Evolutionary conservation across 2,113 vertebrate genomes (phyloP), one percentile per base, ranked within the genome.

Genomic region (Cottus gobio): DNA sequence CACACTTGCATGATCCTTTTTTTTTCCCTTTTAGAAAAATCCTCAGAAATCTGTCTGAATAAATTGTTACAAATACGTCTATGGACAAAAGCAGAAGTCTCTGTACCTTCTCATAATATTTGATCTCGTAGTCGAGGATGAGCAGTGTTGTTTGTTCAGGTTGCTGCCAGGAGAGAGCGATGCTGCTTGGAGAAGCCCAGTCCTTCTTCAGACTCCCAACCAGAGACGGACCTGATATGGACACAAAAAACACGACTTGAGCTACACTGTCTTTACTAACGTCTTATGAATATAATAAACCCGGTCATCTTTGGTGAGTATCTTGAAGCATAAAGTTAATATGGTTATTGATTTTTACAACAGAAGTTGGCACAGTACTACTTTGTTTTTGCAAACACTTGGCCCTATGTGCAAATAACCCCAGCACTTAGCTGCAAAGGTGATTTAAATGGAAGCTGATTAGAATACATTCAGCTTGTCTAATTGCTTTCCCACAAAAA

Each of bases 151-250:
- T 93, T 91, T 96, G 95, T 90, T 96, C 96, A 16, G 97, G 97
- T 83, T 97, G 96, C 93, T 96, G 97, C 97, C 97, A 99, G 76
- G 97, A 99, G 80, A 99, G 96, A 82, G 97, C 97, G 87, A 99
- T 98, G 94, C 96, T 98, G 95, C 96, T 97, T 86, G 96, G 97
- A 89, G 97, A 98, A 85, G 97, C 97, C 97, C 97, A 99, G 95
- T 99, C 97, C 91, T 99, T 98, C 92, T 97, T 97, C 89, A 98
- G 92, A 91, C 94, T 89, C 70, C 96, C 96, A 85, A 97, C 96
- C 90, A 97, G 93, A 85, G 96, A 96, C 31, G 96, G 97, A 93
- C 96, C 97, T 99, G 94, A 89, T 94, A 37, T 20, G 93, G 89
- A 91, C 85, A 95, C 93, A 95, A 65, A 84, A 72, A 2, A 77